Evolutionary conservation across 2,113 vertebrate species (phyloP).

Genomic region (Litocranius walleri): DNA sequence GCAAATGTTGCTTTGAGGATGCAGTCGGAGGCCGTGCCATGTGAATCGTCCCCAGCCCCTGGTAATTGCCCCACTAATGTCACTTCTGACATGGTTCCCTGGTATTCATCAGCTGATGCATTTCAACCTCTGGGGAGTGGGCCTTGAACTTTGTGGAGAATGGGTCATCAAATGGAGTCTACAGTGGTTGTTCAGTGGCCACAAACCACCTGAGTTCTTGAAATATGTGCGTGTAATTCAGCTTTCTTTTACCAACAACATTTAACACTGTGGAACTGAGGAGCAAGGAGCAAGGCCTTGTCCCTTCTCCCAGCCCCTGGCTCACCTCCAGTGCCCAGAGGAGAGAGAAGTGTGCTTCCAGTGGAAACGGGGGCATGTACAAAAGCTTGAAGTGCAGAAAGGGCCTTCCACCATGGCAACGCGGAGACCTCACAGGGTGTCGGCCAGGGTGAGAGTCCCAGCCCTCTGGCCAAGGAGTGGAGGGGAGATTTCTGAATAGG

Average conservation of each 20-base stretch:
- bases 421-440: accelerated
- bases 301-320: too few species aligned
- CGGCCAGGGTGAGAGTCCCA: too few species aligned
- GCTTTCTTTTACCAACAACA: background rate
- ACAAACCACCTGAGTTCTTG: background rate
- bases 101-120: accelerated
- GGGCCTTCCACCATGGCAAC: accelerated
- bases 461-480: background rate
- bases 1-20: background rate
- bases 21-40: too few species aligned
- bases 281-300: background rate
- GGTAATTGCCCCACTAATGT: accelerated
- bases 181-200: accelerated
- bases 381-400: background rate
- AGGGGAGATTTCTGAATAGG: accelerated
- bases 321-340: background rate
- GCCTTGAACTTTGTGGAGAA: background rate
- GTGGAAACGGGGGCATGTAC: accelerated
- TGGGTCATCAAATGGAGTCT: background rate
- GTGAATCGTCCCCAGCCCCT: accelerated
- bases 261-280: background rate
- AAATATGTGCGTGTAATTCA: background rate
- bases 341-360: accelerated
- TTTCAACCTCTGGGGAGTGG: background rate
- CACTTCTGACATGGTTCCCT: background rate